Conservation (phyloP, 1,140 invertebrate species). For the Lethocerus indicus region DNA sequence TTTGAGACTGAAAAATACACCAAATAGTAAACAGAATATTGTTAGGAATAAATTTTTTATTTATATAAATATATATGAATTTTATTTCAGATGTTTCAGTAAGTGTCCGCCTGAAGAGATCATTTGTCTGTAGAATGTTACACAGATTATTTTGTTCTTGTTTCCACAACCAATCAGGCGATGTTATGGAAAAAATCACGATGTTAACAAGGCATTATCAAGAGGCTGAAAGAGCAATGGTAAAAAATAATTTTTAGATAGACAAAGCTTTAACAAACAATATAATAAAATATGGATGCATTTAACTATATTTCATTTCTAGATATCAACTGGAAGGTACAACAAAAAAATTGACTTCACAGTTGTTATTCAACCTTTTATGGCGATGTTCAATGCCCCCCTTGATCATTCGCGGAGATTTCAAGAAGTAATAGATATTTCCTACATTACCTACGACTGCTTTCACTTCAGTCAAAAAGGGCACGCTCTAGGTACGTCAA, state of each 20-base stretch:
- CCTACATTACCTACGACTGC: constrained; percentile 55
- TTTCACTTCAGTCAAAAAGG: constrained; percentile 61
- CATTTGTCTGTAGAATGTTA: constrained; percentile 45
- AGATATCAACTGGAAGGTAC: constrained; percentile 38
- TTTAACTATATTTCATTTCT: constrained; percentile 16
- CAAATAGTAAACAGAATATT: background rate
- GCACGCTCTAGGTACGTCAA: constrained; percentile 39
- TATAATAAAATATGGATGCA: too few species aligned
- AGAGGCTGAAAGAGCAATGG: constrained; percentile 37
- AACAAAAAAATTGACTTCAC: constrained; percentile 41
- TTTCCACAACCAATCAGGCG: constrained; percentile 39
- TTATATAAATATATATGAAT: background rate
- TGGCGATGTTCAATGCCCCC: constrained; percentile 35
- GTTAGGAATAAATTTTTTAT: background rate
- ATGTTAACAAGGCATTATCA: constrained; percentile 41
- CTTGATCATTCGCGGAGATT: constrained; percentile 17
- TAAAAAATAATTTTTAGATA: constrained; percentile 22
- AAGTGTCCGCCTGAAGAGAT: constrained; percentile 40
- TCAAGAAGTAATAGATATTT: constrained; percentile 32
- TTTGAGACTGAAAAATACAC: background rate
- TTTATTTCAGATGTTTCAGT: constrained; percentile 42
- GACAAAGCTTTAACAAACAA: background rate
- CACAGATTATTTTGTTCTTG: constrained; percentile 54
- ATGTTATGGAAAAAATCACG: constrained; percentile 34
- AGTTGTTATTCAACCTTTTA: constrained; percentile 47